Evolutionary conservation across 2,113 vertebrate genomes (phyloP), one percentile per base, ranked within the genome.

Genomic region (Aythya baeri): DNA sequence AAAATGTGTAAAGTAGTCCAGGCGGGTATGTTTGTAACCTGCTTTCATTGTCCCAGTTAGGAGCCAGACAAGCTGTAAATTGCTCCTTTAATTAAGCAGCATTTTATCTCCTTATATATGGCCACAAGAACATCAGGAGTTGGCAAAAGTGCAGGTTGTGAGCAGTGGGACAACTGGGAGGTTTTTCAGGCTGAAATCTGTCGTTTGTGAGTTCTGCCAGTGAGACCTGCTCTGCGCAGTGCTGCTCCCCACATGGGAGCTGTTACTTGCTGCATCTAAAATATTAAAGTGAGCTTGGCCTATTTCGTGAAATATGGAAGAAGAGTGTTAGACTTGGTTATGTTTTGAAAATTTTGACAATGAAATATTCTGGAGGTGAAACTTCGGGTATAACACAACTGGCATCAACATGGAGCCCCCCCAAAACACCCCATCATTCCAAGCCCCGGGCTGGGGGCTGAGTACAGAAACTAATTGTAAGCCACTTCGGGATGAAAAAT

Each of bases 311-410:
- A 41, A 9, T 21, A 7, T 7, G 13, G 25, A 32, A 2, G 50
- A 7, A 2, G 3, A 12, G 62, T 27, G 0, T 68, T 25, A n/a
- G 50, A 2, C 8, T 29, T n/a, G 16, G 4, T 22, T 71, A 43
- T 55, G 15, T 22, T 63, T 32, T 36, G 49, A 15, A 55, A 44
- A 38, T 3, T 43, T 52, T 52, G 72, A 13, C 18, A 2, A 2
- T 5, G 49, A 11, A 52, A 8, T 5, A 9, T 43, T 20, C 43
- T 43, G 73, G 62, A 68, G 36, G 17, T 0, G 4, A 14, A 77
- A 11, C 0, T 1, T 0, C 17, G n/a, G 41, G 34, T 31, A 17
- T 3, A 16, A 2, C 4, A 2, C 26, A 7, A 29, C 10, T 31
- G 65, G 54, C 77, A 77, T 83, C 52, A 14, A 14, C 31, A 1